Conservation (phyloP, 1,140 invertebrate genomes). For the Eurosta solidaginis region DNA sequence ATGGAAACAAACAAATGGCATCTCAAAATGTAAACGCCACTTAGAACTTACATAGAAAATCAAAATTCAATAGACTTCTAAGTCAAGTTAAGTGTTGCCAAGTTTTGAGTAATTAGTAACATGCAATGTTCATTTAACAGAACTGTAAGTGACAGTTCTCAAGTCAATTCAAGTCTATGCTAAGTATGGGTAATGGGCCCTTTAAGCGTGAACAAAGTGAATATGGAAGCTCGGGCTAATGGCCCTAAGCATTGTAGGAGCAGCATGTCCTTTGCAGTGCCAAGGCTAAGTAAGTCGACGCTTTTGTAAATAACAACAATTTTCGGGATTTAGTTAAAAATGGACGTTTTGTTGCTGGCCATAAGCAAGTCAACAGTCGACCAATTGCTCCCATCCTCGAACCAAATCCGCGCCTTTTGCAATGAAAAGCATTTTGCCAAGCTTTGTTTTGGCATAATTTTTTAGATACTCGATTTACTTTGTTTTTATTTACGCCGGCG, state of each 20-base stretch:
- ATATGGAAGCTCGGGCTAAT: neutral
- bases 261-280: neutral
- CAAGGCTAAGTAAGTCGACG: neutral
- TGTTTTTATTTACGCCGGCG: neutral
- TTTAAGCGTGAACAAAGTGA: slow-evolving; percentile 4
- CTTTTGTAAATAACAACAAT: neutral
- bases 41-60: too few species aligned
- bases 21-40: too few species aligned
- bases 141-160: neutral
- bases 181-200: neutral
- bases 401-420: neutral
- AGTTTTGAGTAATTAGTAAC: too few species aligned
- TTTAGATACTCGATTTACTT: neutral
- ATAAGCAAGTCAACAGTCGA: neutral
- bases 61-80: too few species aligned
- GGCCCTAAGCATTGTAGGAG: too few species aligned
- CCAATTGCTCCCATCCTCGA: neutral
- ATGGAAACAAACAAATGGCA: too few species aligned
- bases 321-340: neutral
- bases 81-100: too few species aligned
- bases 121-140: too few species aligned
- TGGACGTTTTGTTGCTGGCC: neutral
- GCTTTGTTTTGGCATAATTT: neutral
- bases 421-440: neutral
- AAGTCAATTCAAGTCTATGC: neutral